These are phyloP conservation scores for Vanacampus margaritifer DNA, from an alignment of 2,113 vertebrate species.

Conservation along the genomic window DNA sequence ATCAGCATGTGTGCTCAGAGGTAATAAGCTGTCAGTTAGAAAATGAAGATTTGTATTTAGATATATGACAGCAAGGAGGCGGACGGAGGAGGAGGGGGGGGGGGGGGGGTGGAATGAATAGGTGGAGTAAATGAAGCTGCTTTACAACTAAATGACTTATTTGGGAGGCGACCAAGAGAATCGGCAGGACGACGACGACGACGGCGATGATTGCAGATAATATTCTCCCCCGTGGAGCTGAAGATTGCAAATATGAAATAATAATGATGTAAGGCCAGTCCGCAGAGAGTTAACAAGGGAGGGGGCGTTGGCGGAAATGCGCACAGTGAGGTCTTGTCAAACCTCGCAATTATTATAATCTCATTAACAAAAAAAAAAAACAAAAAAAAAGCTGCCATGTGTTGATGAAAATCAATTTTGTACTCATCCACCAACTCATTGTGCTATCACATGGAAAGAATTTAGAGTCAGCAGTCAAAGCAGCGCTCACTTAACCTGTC, in stretches of 20 bases:
- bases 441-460: background rate
- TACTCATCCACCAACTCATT: conserved; percentile 1
- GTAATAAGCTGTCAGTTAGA: conserved; percentile 81
- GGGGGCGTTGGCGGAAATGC: background rate
- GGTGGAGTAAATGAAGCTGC: conserved; percentile 75
- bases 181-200: conserved; percentile 70
- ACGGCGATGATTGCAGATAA: conserved; percentile 73
- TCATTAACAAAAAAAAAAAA: conserved; percentile 51
- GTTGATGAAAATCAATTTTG: conserved; percentile 50
- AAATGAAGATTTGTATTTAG: conserved; percentile 80
- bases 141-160: conserved; percentile 77
- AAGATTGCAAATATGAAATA: conserved; percentile 67
- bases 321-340: conserved; percentile 60
- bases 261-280: conserved; percentile 54
- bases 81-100: background rate
- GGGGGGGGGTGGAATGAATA: conserved; percentile 57
- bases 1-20: conserved; percentile 78
- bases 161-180: conserved; percentile 68
- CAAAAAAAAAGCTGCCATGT: conserved; percentile 33
- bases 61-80: conserved; percentile 73
- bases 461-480: conserved; percentile 16
- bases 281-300: conserved; percentile 54
- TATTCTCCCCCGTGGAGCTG: conserved; percentile 62
- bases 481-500: background rate
- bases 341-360: conserved; percentile 61